Evolutionary conservation across 2,797 vertebrate genomes (phyloP), one percentile per base, ranked within the genome.

Genomic region (Sebastes trivittatus): DNA sequence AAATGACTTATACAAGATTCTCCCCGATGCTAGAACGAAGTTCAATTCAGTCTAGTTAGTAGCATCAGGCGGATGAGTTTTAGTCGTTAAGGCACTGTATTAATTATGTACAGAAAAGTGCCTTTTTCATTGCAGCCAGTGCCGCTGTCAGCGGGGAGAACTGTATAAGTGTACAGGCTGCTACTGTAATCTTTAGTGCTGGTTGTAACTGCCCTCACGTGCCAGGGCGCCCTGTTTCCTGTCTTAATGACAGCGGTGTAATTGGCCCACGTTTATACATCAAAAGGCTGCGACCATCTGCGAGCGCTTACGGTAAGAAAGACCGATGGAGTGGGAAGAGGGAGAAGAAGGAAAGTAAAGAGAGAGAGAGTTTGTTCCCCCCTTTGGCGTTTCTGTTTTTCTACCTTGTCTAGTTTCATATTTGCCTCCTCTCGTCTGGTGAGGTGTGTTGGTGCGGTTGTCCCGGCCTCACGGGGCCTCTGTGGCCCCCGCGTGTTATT

Each of bases 401-500:
- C 72, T 79, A 81, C 78, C 81, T 74, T 81, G 89, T 88, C 83
- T 66, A 42, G 42, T 83, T 93, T 85, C 78, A 87, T 89, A 77
- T 89, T 74, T 65, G 68, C 80, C 72, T 25, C 70, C 30, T 72
- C 52, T 86, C 25, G 16, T 89, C 86, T 82, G 16, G 0, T 7
- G 61, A 72, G 84, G 80, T 83, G 58, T 72, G 0, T 64, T 16
- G 2, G 65, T 67, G 64, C 49, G 0, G 25, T 46, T 76, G 72
- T 29, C 61, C 58, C 65, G 5, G 71, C 65, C 77, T 30, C 11
- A 14, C 36, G 0, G 22, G 25, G 46, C 65, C 76, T 89, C 69
- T 87, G 74, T 75, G 75, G 77, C 58, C 58, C 59, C 2, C 4
- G 76, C 22, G 66, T 92, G 93, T 93, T 94, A 61, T 92, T 91